Evolutionary conservation across 2,797 vertebrate species (phyloP).

Genomic region (Gephyroberyx darwinii): DNA sequence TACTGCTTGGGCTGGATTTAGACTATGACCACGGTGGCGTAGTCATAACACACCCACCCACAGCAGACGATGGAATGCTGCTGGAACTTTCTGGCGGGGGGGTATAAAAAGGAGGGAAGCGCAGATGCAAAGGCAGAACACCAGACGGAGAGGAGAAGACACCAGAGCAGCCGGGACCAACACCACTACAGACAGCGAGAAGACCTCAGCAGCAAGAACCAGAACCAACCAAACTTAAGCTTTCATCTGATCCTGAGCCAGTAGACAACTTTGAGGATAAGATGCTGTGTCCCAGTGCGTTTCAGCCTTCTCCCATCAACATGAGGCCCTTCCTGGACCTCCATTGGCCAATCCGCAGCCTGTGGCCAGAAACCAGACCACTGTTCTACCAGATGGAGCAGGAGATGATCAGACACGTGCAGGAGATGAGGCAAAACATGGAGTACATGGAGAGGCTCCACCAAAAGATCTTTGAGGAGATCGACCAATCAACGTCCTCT

Average conservation of each 20-base stretch:
- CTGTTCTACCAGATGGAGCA: conserved; percentile 80
- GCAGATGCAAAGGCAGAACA: not conserved
- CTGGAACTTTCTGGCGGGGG: conserved; percentile 75
- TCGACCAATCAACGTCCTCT: conserved; percentile 63
- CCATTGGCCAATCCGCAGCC: conserved; percentile 82
- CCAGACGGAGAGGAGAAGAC: conserved; percentile 31
- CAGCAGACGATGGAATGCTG: conserved; percentile 55
- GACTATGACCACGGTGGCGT: conserved; percentile 65
- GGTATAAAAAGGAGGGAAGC: conserved; percentile 59
- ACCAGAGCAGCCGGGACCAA: conserved; percentile 7
- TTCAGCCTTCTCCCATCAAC: conserved; percentile 62
- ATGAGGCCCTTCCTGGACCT: conserved; percentile 71
- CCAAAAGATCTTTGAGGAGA: conserved; percentile 82
- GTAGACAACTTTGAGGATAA: conserved; percentile 8
- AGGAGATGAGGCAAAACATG: conserved; percentile 80
- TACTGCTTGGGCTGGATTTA: conserved; percentile 69
- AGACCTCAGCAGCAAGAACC: not conserved
- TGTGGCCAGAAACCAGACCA: conserved; percentile 82
- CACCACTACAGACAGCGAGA: not conserved
- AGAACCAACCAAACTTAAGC: not conserved
- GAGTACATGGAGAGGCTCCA: conserved; percentile 82
- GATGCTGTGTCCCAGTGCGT: conserved; percentile 80
- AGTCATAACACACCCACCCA: conserved; percentile 54
- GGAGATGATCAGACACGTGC: conserved; percentile 81
- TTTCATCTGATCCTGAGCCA: conserved; percentile 3